Conservation (phyloP, 2,113 vertebrate genomes). For the Scytalopus superciliaris region DNA sequence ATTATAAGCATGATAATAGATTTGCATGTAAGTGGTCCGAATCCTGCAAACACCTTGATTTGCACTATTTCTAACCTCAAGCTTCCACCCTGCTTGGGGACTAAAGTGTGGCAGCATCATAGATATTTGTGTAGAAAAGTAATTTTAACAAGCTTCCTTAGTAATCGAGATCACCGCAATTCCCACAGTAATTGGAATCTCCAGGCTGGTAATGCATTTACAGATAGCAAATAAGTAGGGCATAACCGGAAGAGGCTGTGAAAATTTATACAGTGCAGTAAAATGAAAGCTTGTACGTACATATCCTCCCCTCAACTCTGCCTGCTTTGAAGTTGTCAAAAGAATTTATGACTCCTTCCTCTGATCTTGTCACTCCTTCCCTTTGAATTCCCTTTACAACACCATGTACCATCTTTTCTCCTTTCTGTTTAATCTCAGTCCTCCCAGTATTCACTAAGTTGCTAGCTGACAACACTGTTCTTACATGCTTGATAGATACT, state of each 20-base stretch:
- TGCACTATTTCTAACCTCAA: neutral
- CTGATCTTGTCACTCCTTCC: conserved; percentile 1
- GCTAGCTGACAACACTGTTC: neutral
- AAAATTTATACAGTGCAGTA: neutral
- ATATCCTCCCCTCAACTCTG: neutral
- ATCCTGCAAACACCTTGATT: neutral
- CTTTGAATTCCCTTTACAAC: conserved; percentile 16
- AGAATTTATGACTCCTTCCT: conserved; percentile 17
- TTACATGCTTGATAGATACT: neutral
- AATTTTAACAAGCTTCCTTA: neutral
- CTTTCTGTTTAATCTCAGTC: neutral
- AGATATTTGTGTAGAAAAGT: neutral
- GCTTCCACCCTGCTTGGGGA: neutral
- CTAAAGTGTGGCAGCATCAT: neutral
- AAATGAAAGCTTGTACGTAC: neutral
- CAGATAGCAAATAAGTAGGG: conserved; percentile 41
- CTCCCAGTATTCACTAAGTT: neutral
- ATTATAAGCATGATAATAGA: neutral
- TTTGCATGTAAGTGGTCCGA: neutral
- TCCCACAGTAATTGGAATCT: neutral
- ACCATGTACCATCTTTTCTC: neutral
- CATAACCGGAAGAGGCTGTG: neutral
- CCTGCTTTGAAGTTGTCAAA: conserved; percentile 32
- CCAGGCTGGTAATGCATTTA: neutral
- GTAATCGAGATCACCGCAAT: neutral